These are phyloP conservation scores for Tanytarsus gracilentus DNA, from an alignment of 2,888 invertebrate genomes.

Conservation along the genomic window DNA sequence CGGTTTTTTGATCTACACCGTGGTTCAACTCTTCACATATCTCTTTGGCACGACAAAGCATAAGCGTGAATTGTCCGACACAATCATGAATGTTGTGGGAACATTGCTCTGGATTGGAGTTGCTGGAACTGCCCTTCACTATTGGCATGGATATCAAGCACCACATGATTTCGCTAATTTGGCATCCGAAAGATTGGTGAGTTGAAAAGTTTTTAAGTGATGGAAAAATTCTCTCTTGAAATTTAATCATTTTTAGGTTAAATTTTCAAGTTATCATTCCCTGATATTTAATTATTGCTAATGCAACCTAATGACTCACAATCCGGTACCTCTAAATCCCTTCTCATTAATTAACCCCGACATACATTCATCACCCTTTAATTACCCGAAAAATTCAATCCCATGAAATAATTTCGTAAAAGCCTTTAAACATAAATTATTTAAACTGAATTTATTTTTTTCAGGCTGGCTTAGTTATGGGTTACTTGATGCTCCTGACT, in stretches of 20 bases:
- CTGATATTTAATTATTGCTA: no score
- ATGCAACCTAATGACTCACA: no score
- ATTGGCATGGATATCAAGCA: slow-evolving; percentile 78
- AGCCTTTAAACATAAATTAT: background rate
- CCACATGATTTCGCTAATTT: slow-evolving; percentile 68
- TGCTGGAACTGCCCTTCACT: slow-evolving; percentile 77
- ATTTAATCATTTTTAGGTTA: no score
- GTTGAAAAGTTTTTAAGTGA: background rate
- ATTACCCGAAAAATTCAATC: no score
- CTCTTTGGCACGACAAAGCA: slow-evolving; percentile 70
- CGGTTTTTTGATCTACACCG: slow-evolving; percentile 76
- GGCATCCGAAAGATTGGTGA: slow-evolving; percentile 59
- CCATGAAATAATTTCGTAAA: no score
- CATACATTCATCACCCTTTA: no score
- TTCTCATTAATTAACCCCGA: no score
- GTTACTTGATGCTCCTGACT: slow-evolving; percentile 67
- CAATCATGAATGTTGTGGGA: slow-evolving; percentile 80
- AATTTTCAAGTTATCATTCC: no score
- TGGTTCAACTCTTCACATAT: slow-evolving; percentile 63
- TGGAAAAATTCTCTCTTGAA: background rate
- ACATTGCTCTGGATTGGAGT: slow-evolving; percentile 77
- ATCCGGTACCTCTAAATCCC: no score
- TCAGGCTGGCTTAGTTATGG: slow-evolving; percentile 69
- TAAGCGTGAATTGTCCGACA: slow-evolving; percentile 67
- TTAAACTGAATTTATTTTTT: slow-evolving; percentile 31